Evolutionary conservation across 2,113 vertebrate species (phyloP).

Genomic region (Chlorodrepanis virens): DNA sequence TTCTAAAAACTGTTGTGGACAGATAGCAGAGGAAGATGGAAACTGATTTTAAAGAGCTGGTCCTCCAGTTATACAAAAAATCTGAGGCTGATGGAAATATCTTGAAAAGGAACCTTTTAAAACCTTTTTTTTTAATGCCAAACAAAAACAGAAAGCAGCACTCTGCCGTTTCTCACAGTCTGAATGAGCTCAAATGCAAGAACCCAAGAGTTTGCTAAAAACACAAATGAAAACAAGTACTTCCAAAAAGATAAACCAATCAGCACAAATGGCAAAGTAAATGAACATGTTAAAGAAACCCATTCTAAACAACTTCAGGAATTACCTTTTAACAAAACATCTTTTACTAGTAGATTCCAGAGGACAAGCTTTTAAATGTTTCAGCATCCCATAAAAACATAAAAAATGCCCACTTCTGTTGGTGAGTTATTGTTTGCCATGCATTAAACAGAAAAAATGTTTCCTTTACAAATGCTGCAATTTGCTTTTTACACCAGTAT

Average conservation of each 20-base stretch:
- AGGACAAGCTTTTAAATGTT: background rate
- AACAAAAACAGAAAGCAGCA: background rate
- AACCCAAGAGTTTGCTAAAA: background rate
- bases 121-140: background rate
- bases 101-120: background rate
- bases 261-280: background rate
- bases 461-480: background rate
- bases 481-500: background rate
- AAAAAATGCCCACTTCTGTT: background rate
- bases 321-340: background rate
- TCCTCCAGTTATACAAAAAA: background rate
- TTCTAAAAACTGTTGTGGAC: background rate
- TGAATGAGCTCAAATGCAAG: background rate
- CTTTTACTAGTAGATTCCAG: background rate
- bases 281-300: background rate
- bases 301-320: background rate
- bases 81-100: background rate
- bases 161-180: background rate
- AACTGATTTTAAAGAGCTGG: background rate
- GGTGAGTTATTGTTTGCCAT: background rate
- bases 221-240: background rate
- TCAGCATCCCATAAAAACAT: background rate
- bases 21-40: background rate
- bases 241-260: background rate
- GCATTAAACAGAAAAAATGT: background rate